phyloP scores from a whole-genome alignment of 1,140 invertebrate species.

The Bombyx mori region DNA sequence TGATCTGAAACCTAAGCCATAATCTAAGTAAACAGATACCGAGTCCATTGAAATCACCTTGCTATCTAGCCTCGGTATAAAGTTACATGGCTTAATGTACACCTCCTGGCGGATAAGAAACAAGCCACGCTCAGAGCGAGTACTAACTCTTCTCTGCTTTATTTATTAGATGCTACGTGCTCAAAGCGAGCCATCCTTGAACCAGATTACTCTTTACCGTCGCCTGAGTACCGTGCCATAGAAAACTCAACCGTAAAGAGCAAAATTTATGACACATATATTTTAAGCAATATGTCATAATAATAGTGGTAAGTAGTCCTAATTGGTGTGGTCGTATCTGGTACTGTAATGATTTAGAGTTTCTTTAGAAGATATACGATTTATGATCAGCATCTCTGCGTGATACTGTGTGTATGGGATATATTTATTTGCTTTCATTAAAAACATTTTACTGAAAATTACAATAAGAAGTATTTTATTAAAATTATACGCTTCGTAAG shows the following conservation, averaged over 20 bases:
- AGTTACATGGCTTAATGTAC: slow-evolving; percentile 42
- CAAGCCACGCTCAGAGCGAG: slow-evolving; percentile 42
- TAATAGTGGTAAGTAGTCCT: slow-evolving; percentile 44
- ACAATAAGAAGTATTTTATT: too few species aligned
- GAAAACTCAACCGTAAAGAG: slow-evolving; percentile 23
- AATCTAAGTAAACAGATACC: too few species aligned
- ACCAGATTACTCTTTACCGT: slow-evolving; percentile 23
- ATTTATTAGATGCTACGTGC: slow-evolving; percentile 62
- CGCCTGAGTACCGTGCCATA: slow-evolving; percentile 8
- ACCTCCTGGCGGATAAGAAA: slow-evolving; percentile 50
- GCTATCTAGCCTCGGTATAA: slow-evolving; percentile 29
- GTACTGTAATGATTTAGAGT: slow-evolving; percentile 57
- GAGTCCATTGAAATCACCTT: not conserved
- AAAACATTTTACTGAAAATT: too few species aligned
- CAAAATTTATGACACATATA: not conserved
- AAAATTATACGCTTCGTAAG: too few species aligned
- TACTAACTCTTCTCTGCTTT: slow-evolving; percentile 55
- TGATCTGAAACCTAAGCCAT: too few species aligned
- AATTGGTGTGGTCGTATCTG: slow-evolving; percentile 63
- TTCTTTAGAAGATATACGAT: slow-evolving; percentile 28
- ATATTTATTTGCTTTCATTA: too few species aligned
- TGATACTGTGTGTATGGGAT: too few species aligned
- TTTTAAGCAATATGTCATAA: slow-evolving; percentile 5
- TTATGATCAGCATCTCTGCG: not conserved
- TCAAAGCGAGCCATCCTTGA: slow-evolving; percentile 41